Evolutionary conservation across 2,888 invertebrate genomes (phyloP).

Genomic region (Tyria jacobaeae): DNA sequence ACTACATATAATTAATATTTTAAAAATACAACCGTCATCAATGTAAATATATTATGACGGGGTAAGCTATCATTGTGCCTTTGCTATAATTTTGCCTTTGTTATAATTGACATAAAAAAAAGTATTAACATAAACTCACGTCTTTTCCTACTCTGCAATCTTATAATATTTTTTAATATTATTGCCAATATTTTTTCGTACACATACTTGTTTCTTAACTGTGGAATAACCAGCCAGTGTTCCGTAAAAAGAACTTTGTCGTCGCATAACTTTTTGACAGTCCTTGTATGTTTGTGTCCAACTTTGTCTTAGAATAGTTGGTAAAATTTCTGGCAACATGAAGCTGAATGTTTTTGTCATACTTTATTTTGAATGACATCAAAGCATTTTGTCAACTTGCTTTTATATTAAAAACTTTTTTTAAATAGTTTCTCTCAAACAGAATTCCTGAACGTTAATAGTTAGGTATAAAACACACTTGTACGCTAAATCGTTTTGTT

Average conservation of each 20-base stretch:
- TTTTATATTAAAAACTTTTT: background rate
- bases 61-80: too few species aligned
- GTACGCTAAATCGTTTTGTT: too few species aligned
- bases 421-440: background rate
- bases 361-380: background rate
- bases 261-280: constrained; percentile 6
- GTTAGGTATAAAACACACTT: background rate
- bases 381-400: background rate
- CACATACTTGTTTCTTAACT: background rate
- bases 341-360: background rate
- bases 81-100: too few species aligned
- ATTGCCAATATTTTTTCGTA: too few species aligned
- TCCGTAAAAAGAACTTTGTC: background rate
- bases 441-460: background rate
- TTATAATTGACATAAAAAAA: too few species aligned
- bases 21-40: too few species aligned
- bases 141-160: too few species aligned
- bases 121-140: too few species aligned
- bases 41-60: too few species aligned
- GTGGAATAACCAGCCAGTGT: constrained; percentile 2
- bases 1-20: too few species aligned
- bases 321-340: background rate
- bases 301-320: constrained; percentile 1
- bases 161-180: too few species aligned
- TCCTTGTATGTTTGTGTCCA: constrained; percentile 16